These are phyloP conservation scores for Anas capensis DNA, from an alignment of 2,797 vertebrate species.

Conservation along the genomic window DNA sequence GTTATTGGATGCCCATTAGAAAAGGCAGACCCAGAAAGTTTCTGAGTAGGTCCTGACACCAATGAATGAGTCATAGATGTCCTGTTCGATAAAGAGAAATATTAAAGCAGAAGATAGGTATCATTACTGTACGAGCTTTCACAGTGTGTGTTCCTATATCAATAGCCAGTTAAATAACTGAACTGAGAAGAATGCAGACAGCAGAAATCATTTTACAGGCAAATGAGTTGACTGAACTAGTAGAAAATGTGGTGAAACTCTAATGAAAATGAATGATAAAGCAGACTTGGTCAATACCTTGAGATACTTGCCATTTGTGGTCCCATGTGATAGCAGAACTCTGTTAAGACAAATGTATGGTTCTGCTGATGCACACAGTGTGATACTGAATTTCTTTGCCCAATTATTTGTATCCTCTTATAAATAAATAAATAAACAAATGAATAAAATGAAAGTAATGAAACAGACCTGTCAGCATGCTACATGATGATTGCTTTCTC, in stretches of 20 bases:
- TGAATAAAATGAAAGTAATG: background rate
- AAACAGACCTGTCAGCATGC: background rate
- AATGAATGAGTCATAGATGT: background rate
- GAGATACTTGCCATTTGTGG: background rate
- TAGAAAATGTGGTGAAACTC: background rate
- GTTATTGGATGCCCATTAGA: background rate
- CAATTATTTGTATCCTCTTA: background rate
- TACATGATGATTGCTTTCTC: background rate
- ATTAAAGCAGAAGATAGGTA: background rate
- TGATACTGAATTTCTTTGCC: background rate
- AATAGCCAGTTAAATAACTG: background rate
- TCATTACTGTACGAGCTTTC: background rate
- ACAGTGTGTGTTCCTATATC: background rate
- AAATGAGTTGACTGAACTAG: background rate
- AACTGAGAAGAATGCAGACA: background rate
- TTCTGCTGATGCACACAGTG: background rate
- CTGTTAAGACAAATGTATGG: background rate
- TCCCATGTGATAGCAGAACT: background rate
- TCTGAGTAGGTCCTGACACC: background rate
- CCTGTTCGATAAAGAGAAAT: background rate
- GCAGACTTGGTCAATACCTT: background rate
- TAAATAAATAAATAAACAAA: background rate
- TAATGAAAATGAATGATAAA: background rate
- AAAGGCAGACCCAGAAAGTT: fast-evolving
- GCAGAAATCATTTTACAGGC: background rate